These are phyloP conservation scores for Lepidurus apus DNA, from an alignment of 1,140 invertebrate genomes.

Conservation along the genomic window DNA sequence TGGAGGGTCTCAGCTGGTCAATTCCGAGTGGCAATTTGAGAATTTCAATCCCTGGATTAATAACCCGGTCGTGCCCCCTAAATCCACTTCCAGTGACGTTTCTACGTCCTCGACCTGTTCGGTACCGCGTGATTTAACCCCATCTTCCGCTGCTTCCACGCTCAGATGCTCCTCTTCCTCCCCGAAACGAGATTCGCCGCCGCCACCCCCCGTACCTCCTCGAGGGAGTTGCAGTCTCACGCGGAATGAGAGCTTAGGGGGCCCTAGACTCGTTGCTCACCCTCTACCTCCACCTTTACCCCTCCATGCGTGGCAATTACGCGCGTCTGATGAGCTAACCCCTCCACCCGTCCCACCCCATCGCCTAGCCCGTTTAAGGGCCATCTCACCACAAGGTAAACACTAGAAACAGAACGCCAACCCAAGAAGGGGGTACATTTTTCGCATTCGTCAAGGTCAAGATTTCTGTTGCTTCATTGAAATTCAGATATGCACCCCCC, in stretches of 20 bases:
- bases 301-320: neutral
- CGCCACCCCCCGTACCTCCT: conserved; percentile 34
- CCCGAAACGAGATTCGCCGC: conserved; percentile 19
- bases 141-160: conserved; percentile 20
- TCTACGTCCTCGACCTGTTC: neutral
- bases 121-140: neutral
- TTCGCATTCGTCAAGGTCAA: neutral
- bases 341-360: conserved; percentile 23
- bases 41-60: conserved; percentile 44
- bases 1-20: conserved; percentile 24
- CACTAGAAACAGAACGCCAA: neutral
- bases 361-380: conserved; percentile 27
- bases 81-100: neutral
- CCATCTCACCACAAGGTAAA: neutral
- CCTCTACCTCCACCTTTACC: conserved; percentile 5
- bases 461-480: neutral
- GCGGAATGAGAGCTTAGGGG: conserved; percentile 29
- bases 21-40: conserved; percentile 46
- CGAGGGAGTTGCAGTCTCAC: conserved; percentile 26
- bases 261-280: neutral
- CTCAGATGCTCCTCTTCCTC: conserved; percentile 32
- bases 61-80: neutral
- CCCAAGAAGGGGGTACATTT: neutral
- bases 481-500: too few relatives aligned
- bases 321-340: neutral